Conservation (phyloP, 2,113 vertebrate species). For the Rynchops niger region DNA sequence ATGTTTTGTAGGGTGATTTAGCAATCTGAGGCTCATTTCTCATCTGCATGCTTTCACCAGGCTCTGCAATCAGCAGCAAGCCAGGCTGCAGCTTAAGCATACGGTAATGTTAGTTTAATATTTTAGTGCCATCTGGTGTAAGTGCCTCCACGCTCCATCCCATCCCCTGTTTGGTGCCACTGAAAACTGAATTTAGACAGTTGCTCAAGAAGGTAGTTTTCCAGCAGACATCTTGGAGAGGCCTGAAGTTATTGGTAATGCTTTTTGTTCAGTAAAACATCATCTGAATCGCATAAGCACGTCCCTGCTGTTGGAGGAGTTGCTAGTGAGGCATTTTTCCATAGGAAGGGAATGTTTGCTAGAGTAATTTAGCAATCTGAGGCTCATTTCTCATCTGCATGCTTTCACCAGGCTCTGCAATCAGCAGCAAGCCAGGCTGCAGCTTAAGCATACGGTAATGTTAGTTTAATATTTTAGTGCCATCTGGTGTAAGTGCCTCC, state of each 20-base stretch:
- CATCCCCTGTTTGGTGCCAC: constrained; percentile 51
- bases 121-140: too few relatives aligned
- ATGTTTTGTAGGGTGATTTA: constrained; percentile 51
- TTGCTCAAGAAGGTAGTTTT: constrained; percentile 26
- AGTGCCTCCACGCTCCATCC: constrained; percentile 24
- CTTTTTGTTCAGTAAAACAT: constrained; percentile 25
- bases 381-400: constrained; percentile 45
- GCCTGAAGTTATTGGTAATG: not conserved
- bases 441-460: constrained; percentile 65
- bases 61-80: not conserved
- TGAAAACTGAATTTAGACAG: constrained; percentile 20
- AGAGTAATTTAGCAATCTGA: constrained; percentile 21
- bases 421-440: constrained; percentile 28
- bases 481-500: constrained; percentile 75
- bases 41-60: constrained; percentile 52
- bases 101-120: too few relatives aligned
- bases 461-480: constrained; percentile 78
- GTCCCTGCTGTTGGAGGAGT: constrained; percentile 7
- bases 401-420: constrained; percentile 56
- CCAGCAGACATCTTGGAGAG: not conserved
- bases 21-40: constrained; percentile 44
- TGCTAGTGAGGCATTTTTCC: not conserved
- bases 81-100: too few relatives aligned
- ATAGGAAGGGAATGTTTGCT: constrained; percentile 21
- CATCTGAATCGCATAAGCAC: not conserved